Evolutionary conservation across 2,888 invertebrate species (phyloP), one percentile per base, ranked within the genome.

Genomic region (Apotomis betuletana): DNA sequence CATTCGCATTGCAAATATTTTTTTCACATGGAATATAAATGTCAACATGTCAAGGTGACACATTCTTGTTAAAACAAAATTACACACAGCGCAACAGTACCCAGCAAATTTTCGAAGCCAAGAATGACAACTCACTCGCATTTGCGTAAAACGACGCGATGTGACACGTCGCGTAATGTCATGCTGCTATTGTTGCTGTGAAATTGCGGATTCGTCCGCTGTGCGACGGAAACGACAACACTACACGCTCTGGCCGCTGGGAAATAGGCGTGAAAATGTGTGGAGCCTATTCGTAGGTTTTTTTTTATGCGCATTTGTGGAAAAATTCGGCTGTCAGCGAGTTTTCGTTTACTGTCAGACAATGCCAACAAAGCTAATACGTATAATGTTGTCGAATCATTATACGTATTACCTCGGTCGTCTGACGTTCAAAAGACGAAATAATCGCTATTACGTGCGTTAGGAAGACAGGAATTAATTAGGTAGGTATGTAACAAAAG

Each of bases 61-160:
- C 49, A 49, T 49, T 10, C 9, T 41, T 41, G 41, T 41, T 41
- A 41, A 41, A 41, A 41, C 41, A 6, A 5, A 6, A 41, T 41
- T 41, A 41, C 41, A 41, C 4, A 41, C 3, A 27, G 2, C 27
- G 0, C 41, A 6, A 41, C 13, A 12, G 13, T 12, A 10, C 3
- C 4, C 6, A 15, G 27, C 27, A 27, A 63, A 52, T n/a, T 6
- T 9, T 41, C 13, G 41, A 54, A 41, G 10, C 54, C 15, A 41
- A 15, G 57, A 57, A 57, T 46, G 44, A 5, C 0, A 46, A 57
- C 44, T 12, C 63, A 5, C 27, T 36, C 41, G 64, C 54, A 64
- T 64, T 55, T 46, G 55, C 55, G 44, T 36, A 10, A 38, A 54
- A 27, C 57, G 36, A 27, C n/a, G 13, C 46, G 65, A 65, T 36